A percentile compares a stretch with the other conserved stretches of the same genome.
Conservation (phyloP, 2,888 invertebrate genomes). For the Drosophila putrida region DNA sequence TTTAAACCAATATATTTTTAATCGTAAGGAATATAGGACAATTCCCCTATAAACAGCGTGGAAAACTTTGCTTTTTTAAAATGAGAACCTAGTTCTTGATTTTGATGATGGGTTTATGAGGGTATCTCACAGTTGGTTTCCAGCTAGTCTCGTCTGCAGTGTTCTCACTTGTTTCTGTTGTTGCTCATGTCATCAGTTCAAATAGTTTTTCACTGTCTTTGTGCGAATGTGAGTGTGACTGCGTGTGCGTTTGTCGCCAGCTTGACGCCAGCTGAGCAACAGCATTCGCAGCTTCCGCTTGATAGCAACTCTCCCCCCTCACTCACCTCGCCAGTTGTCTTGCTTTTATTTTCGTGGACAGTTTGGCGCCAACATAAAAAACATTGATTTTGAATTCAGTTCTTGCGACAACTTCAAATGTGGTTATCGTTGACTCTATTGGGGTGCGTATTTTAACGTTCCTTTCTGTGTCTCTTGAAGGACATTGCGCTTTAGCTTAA, state of each 20-base stretch:
- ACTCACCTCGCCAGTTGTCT: slow-evolving; percentile 22
- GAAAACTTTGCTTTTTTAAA: no score
- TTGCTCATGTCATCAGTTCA: slow-evolving; percentile 48
- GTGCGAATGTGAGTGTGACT: slow-evolving; percentile 31
- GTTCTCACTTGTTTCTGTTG: slow-evolving; percentile 11
- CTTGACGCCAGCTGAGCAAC: slow-evolving; percentile 65
- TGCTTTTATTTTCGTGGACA: slow-evolving; percentile 73
- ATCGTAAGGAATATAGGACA: no score
- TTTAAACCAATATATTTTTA: no score
- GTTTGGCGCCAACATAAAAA: slow-evolving; percentile 76
- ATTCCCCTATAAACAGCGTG: no score
- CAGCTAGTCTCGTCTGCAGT: neutral
- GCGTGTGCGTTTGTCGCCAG: slow-evolving; percentile 61
- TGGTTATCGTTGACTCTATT: slow-evolving; percentile 17
- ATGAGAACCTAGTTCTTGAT: no score
- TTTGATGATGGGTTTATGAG: neutral
- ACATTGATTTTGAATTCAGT: slow-evolving; percentile 67
- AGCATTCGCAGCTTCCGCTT: slow-evolving; percentile 53
- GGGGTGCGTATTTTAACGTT: slow-evolving; percentile 17
- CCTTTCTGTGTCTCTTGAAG: slow-evolving; percentile 7
- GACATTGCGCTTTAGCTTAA: slow-evolving; percentile 17
- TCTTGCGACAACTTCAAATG: slow-evolving; percentile 32
- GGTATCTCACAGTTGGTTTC: neutral
- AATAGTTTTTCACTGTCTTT: slow-evolving; percentile 48
- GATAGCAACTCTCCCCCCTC: slow-evolving; percentile 13